Conservation (phyloP, 2,113 vertebrate genomes). For the Prolemur simus region DNA sequence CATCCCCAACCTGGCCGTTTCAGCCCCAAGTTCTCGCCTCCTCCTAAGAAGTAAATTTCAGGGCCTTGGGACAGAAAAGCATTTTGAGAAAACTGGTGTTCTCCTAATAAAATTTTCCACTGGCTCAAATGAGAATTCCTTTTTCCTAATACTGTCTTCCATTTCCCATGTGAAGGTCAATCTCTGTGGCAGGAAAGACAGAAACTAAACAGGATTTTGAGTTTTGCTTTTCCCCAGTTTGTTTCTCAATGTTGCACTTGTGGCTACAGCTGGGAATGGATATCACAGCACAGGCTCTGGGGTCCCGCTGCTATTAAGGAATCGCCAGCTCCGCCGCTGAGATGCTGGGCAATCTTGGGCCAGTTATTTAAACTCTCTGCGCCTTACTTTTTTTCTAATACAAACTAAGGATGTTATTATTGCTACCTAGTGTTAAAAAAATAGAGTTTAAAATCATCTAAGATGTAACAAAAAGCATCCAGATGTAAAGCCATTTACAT, state of each 20-base stretch:
- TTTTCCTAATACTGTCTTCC: background rate
- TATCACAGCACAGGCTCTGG: background rate
- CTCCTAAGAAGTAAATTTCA: background rate
- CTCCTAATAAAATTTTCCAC: background rate
- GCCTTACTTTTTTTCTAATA: background rate
- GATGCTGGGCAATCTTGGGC: background rate
- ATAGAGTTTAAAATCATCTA: background rate
- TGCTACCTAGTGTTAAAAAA: background rate
- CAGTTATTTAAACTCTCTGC: background rate
- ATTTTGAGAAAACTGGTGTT: background rate
- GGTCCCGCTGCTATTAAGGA: too few species aligned
- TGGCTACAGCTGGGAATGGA: background rate
- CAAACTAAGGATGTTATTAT: background rate
- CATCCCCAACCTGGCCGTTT: rapidly evolving
- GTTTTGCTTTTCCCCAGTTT: background rate
- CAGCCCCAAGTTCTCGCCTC: background rate
- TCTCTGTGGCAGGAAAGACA: background rate
- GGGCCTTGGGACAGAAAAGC: background rate
- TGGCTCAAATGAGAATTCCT: background rate
- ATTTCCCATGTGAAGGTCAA: background rate
- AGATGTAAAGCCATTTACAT: background rate
- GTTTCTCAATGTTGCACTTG: background rate
- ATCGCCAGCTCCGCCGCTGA: rapidly evolving
- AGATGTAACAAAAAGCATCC: background rate
- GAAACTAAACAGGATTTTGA: background rate